These are phyloP conservation scores for Luperina nickerlii DNA, from an alignment of 2,888 invertebrate genomes.

Conservation along the genomic window DNA sequence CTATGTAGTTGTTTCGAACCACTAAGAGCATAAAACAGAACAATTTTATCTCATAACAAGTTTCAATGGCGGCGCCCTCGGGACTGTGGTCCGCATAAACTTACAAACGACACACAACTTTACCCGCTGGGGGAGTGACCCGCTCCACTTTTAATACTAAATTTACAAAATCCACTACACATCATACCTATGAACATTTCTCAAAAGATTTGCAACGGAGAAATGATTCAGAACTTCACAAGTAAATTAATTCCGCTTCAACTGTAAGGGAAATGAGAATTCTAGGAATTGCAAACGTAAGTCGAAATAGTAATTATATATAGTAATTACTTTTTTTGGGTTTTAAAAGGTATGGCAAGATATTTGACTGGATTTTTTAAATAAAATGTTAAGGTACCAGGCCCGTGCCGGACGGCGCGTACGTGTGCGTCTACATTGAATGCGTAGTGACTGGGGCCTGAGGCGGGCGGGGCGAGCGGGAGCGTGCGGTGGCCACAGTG, in stretches of 20 bases:
- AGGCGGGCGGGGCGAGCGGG: too few relatives aligned
- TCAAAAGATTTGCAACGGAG: slow-evolving; percentile 31
- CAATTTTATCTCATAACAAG: slow-evolving; percentile 79
- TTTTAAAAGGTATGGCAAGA: not conserved
- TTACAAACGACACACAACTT: slow-evolving; percentile 74
- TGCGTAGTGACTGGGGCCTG: too few relatives aligned
- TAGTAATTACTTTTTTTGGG: not conserved
- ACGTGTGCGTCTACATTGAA: too few relatives aligned
- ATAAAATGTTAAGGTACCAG: not conserved
- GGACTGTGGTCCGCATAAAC: slow-evolving; percentile 74
- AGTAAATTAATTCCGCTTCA: slow-evolving; percentile 45
- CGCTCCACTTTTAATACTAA: slow-evolving; percentile 63
- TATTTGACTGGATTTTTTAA: not conserved
- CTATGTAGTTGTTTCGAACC: slow-evolving; percentile 68
- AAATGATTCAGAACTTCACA: slow-evolving; percentile 36
- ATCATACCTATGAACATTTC: slow-evolving; percentile 25
- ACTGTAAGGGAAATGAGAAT: slow-evolving; percentile 41
- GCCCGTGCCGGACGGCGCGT: too few relatives aligned
- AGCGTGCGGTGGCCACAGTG: too few relatives aligned
- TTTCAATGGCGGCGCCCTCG: slow-evolving; percentile 77
- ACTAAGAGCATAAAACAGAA: slow-evolving; percentile 73
- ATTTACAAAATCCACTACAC: slow-evolving; percentile 53
- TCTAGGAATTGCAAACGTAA: slow-evolving; percentile 33
- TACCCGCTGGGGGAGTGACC: slow-evolving; percentile 66
- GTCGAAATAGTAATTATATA: slow-evolving; percentile 27